These are phyloP conservation scores for Callospermophilus lateralis DNA, from an alignment of 2,113 vertebrate species.

Conservation along the genomic window DNA sequence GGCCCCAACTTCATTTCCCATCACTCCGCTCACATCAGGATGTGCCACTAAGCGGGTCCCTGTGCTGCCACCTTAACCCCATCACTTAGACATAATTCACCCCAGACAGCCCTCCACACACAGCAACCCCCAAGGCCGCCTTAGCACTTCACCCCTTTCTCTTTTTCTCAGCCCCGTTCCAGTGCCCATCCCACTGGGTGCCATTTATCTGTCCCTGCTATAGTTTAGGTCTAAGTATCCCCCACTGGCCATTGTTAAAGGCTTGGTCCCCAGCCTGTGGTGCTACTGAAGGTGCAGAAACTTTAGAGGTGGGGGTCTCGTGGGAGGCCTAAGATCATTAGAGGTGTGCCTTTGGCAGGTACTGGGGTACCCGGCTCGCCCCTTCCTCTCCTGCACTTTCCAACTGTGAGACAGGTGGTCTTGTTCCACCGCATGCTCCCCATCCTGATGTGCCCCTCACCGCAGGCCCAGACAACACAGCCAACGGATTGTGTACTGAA, in stretches of 20 bases:
- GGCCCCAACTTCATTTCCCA: not conserved
- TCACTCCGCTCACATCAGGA: not conserved
- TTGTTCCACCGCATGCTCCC: no score
- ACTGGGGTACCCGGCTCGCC: accelerated
- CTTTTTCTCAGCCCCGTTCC: not conserved
- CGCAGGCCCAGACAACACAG: not conserved
- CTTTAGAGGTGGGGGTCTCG: not conserved
- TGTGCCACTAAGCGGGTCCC: accelerated
- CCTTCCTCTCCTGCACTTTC: not conserved
- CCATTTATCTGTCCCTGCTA: not conserved
- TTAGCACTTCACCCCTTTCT: not conserved
- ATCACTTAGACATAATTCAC: not conserved
- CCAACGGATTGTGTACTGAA: not conserved
- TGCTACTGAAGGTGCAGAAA: not conserved
- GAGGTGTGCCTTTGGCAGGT: not conserved
- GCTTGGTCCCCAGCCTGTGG: no score
- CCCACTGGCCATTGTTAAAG: not conserved
- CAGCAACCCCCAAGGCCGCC: accelerated
- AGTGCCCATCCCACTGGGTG: accelerated
- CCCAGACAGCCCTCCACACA: not conserved
- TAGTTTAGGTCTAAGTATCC: not conserved
- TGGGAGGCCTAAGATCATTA: not conserved
- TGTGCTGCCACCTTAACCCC: not conserved
- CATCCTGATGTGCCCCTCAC: no score
- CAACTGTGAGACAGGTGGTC: not conserved